These are phyloP conservation scores for Myodes glareolus DNA, from an alignment of 2,113 vertebrate genomes.

Conservation along the genomic window DNA sequence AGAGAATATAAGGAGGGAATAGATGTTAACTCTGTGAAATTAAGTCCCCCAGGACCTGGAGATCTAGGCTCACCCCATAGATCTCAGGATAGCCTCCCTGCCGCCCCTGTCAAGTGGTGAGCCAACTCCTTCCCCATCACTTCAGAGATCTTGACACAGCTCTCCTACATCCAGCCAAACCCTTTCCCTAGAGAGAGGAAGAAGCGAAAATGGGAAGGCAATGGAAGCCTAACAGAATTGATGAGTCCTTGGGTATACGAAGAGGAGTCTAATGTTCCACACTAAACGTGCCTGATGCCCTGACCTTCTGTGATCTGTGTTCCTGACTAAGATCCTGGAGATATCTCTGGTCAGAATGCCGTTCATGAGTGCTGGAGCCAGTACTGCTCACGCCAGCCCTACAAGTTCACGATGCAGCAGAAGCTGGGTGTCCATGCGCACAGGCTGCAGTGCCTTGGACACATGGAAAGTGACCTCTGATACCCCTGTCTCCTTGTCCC, in stretches of 20 bases:
- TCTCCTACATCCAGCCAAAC: neutral
- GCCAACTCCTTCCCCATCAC: neutral
- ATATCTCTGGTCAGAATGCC: neutral
- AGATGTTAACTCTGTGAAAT: neutral
- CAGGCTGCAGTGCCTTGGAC: neutral
- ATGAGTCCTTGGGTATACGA: neutral
- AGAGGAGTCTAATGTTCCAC: neutral
- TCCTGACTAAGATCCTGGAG: neutral
- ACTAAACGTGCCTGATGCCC: neutral
- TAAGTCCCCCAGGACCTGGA: neutral
- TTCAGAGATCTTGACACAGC: neutral
- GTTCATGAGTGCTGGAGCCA: neutral
- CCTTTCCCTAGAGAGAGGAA: neutral
- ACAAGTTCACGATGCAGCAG: neutral
- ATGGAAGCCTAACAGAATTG: neutral
- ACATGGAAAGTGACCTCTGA: neutral
- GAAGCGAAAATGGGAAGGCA: neutral
- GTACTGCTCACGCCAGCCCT: too few species aligned
- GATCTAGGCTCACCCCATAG: neutral
- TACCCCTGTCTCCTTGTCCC: too few species aligned
- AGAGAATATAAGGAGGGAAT: neutral
- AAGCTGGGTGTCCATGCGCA: neutral
- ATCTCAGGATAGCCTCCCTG: neutral
- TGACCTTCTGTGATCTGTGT: neutral
- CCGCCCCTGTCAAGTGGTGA: neutral